Percentiles rank a stretch among this genome's conserved stretches.
Conservation (phyloP, 2,113 vertebrate genomes). For the Pterocles burchelli region DNA sequence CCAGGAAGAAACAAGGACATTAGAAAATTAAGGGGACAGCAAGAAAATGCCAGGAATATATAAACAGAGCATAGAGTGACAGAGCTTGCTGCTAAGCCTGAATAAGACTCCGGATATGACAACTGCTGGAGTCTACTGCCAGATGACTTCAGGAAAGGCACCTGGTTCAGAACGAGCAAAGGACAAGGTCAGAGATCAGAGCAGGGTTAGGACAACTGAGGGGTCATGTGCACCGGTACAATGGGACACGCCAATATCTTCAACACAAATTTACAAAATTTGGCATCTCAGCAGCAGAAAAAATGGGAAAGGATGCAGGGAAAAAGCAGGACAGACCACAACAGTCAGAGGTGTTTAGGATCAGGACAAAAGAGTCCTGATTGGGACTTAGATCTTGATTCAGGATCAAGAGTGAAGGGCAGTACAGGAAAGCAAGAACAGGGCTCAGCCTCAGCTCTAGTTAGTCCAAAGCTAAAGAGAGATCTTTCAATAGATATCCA, state of each 20-base stretch:
- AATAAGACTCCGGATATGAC: neutral
- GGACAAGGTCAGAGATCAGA: neutral
- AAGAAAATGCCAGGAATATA: neutral
- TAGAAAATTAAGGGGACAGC: neutral
- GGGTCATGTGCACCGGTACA: neutral
- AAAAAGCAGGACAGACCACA: neutral
- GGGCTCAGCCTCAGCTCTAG: neutral
- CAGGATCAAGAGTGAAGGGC: neutral
- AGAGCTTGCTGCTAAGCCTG: neutral
- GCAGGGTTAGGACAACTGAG: neutral
- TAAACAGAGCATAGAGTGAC: neutral
- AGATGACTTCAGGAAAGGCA: neutral
- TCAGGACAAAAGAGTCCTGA: neutral
- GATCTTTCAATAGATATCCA: neutral
- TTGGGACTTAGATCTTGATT: neutral
- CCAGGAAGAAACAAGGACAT: neutral
- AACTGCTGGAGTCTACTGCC: accelerated
- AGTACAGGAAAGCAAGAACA: neutral
- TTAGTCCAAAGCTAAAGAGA: neutral
- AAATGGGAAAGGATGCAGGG: neutral
- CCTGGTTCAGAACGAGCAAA: neutral
- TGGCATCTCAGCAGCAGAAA: neutral
- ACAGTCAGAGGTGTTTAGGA: neutral
- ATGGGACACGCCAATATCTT: neutral
- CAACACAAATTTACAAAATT: neutral